Percentiles rank a stretch among this genome's conserved stretches.
phyloP scores from a whole-genome alignment of 2,888 invertebrate genomes.

The Chalcosyrphus nemorum region DNA sequence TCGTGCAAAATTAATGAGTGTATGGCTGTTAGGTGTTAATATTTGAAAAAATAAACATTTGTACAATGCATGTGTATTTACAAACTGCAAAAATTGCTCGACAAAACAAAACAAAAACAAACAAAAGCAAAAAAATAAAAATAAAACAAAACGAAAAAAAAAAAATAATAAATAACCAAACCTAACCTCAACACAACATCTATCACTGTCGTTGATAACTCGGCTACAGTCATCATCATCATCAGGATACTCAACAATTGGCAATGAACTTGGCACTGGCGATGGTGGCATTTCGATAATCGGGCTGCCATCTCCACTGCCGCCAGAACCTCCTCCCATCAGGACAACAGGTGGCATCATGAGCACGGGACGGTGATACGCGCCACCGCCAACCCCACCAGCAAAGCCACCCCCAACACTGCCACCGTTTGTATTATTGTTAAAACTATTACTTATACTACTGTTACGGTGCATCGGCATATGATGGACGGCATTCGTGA shows the following conservation, averaged over 20 bases:
- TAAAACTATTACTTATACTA: conserved; percentile 71
- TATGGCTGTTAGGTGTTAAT: conserved; percentile 32
- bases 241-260: conserved; percentile 93
- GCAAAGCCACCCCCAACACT: conserved; percentile 18
- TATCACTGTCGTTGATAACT: conserved; percentile 78
- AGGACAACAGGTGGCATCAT: conserved; percentile 83
- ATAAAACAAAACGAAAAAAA: conserved; percentile 73
- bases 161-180: conserved; percentile 75
- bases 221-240: conserved; percentile 86
- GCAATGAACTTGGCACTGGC: conserved; percentile 83
- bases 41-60: conserved; percentile 55
- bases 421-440: conserved; percentile 53
- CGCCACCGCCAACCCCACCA: conserved; percentile 74
- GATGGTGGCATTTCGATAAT: conserved; percentile 85
- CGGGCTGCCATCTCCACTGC: conserved; percentile 84
- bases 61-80: conserved; percentile 68
- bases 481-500: conserved; percentile 74
- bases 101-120: conserved; percentile 70
- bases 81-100: conserved; percentile 48
- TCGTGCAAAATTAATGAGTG: conserved; percentile 62
- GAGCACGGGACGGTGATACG: conserved; percentile 81
- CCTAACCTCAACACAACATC: conserved; percentile 83
- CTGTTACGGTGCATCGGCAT: conserved; percentile 73
- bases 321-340: conserved; percentile 83
- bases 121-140: conserved; percentile 71